Evolutionary conservation across 2,888 invertebrate species (phyloP), one percentile per base, ranked within the genome.

Genomic region (Ichneumon xanthorius): DNA sequence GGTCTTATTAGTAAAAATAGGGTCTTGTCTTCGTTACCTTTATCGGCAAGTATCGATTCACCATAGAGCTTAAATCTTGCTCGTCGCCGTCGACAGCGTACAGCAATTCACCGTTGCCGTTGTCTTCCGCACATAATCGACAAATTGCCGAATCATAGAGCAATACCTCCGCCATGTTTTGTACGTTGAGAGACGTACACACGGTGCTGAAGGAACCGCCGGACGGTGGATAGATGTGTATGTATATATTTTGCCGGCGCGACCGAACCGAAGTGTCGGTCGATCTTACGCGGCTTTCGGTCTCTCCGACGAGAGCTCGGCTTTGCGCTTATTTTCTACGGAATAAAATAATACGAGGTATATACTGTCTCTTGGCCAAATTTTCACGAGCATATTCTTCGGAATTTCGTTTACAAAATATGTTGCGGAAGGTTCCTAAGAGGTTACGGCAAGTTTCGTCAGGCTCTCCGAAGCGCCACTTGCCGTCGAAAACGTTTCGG

Each of bases 121-220:
- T 97, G 94, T 96, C 95, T 94, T 96, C 96, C 26, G 96, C 96
- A 95, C 97, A 97, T 93, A 97, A 95, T 94, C 97, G 95, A 94
- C 97, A 97, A 94, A 96, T 95, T 87, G 95, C 95, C 88, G 96
- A 96, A 94, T 97, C 95, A 92, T 96, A 96, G 90, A 96, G 95
- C 92, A 91, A 90, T 87, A 93, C 93, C 89, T 94, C 93, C 91
- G 89, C 90, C 92, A 92, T 93, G 77, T 85, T 85, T 73, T 63
- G 14, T 63, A 63, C 63, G 33, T 6, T 63, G 6, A 14, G 61
- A 61, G 63, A 63, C 63, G 63, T n/a, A n/a, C 53, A 55, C 6
- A 63, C 33, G 63, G 63, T 30, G 33, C n/a, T 33, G 14, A 33
- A 1, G 16, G 63, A 16, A 16, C 33, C 30, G 33, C 63, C 63